These are phyloP conservation scores for Thymelicus sylvestris DNA, from an alignment of 2,888 invertebrate species.

Conservation along the genomic window DNA sequence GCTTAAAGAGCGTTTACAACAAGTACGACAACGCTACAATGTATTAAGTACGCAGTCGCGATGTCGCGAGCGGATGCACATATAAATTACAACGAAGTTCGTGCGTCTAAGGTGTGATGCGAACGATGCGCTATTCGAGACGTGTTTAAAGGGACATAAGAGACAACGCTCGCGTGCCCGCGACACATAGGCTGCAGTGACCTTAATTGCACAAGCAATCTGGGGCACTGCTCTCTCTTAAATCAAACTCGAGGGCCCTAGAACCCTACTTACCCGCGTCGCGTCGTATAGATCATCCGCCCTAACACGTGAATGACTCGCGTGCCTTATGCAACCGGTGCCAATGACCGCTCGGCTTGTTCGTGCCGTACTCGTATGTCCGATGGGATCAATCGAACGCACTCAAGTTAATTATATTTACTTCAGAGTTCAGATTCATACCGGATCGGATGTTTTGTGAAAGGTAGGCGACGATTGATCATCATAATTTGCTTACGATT, in stretches of 20 bases:
- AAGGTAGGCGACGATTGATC: constrained; percentile 46
- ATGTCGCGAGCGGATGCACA: neutral
- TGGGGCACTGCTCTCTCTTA: constrained; percentile 81
- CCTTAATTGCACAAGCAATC: constrained; percentile 76
- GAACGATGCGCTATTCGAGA: constrained; percentile 24
- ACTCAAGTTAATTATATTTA: constrained; percentile 43
- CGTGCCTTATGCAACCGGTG: constrained; percentile 72
- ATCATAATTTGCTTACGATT: constrained; percentile 28
- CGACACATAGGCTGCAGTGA: constrained; percentile 72
- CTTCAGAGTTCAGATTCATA: constrained; percentile 55
- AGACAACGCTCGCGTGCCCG: constrained; percentile 52
- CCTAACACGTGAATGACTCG: constrained; percentile 61
- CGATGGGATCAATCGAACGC: constrained; percentile 56
- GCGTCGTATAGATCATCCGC: constrained; percentile 63
- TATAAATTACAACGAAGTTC: constrained; percentile 15
- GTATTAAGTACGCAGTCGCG: neutral
- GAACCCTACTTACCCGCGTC: constrained; percentile 71
- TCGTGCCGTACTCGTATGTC: constrained; percentile 52
- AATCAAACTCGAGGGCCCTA: constrained; percentile 81
- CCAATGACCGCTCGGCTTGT: constrained; percentile 69
- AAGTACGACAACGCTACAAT: neutral
- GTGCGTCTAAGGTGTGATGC: constrained; percentile 29
- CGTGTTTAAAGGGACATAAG: constrained; percentile 47
- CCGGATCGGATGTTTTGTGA: constrained; percentile 58
- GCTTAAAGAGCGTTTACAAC: neutral